Base-by-base conservation (phyloP, 2,797 vertebrate genomes). In the Mormyrus hasselquistii region DNA sequence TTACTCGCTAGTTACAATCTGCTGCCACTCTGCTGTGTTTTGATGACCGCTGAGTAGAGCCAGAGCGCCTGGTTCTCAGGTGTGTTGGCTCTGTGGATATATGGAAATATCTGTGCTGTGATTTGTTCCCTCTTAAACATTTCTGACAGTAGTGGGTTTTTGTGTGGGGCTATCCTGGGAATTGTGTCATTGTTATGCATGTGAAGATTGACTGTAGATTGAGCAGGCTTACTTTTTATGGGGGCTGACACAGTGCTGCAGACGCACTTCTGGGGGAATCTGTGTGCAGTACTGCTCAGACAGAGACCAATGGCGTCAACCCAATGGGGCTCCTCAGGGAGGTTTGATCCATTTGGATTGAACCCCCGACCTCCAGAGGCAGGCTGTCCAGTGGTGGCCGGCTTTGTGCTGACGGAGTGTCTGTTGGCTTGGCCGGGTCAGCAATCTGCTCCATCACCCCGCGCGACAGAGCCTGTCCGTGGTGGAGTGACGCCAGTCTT, bases 361-460 rank as follows among this genome's bases (percentile, higher is more conserved):
- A 76, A 19, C 47, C 86, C 88, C 89, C 90, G 91, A 88, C 88
- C 85, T 94, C 89, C 88, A n/a, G 90, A 92, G 94, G 8, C 50
- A 89, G 90, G 94, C 89, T 89, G 89, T 95, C 94, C 92, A 25
- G 91, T 91, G 88, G 92, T 94, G 86, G 95, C 92, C 92, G 87
- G 89, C 93, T 92, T 96, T 95, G 91, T 96, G 95, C 95, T 96
- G 95, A 96, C 94, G 94, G 85, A 53, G 94, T 95, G 96, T 95
- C 95, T 96, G 91, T 94, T 93, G 91, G 89, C 91, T 90, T 93
- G 94, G 94, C 93, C 41, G 2, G 92, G 89, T 95, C 95, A 96
- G 92, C 95, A 96, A 92, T 95, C 91, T 95, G 93, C 90, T 91
- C 91, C 88, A 90, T 86, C 92, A 87, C 57, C 76, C 76, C 3